These are phyloP conservation scores for Nemopilema nomurai DNA, from an alignment of 30 jellyfish, hydroid and myxozoan genomes.

Conservation along the genomic window DNA sequence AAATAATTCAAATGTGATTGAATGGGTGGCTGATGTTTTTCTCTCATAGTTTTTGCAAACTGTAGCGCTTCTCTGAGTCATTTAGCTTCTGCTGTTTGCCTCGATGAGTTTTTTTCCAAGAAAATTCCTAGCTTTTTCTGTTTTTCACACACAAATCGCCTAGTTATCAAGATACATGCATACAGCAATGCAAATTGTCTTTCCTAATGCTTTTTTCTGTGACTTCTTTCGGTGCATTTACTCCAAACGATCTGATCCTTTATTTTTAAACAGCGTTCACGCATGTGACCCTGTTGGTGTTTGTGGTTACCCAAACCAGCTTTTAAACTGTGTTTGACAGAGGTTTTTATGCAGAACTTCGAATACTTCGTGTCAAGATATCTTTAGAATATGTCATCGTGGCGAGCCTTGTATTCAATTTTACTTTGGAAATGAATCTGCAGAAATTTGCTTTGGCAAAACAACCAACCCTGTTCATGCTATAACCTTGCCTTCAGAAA, in stretches of 20 bases:
- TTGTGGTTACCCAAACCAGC: not conserved
- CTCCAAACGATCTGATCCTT: not conserved
- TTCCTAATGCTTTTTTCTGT: not conserved
- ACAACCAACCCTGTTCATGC: too few relatives aligned
- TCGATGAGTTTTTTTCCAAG: constrained; percentile 9
- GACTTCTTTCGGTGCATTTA: not conserved
- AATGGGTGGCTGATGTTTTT: constrained; percentile 36
- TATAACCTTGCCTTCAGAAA: too few relatives aligned
- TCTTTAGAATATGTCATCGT: not conserved
- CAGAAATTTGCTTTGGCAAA: not conserved
- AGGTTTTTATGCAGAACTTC: not conserved
- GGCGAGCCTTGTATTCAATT: not conserved
- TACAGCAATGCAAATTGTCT: not conserved
- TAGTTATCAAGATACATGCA: not conserved
- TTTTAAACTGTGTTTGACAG: not conserved
- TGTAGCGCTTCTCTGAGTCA: constrained; percentile 35
- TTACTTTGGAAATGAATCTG: not conserved
- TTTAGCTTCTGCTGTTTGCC: constrained; percentile 13
- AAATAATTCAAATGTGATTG: constrained; percentile 31
- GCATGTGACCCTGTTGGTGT: not conserved
- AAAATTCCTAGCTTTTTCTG: not conserved
- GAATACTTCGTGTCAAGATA: not conserved
- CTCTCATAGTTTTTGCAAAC: constrained; percentile 52
- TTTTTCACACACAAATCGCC: not conserved
- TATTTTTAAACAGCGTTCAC: not conserved